Evolutionary conservation across 2,797 vertebrate species (phyloP), one percentile per base, ranked within the genome.

Genomic region (Danio choprae): DNA sequence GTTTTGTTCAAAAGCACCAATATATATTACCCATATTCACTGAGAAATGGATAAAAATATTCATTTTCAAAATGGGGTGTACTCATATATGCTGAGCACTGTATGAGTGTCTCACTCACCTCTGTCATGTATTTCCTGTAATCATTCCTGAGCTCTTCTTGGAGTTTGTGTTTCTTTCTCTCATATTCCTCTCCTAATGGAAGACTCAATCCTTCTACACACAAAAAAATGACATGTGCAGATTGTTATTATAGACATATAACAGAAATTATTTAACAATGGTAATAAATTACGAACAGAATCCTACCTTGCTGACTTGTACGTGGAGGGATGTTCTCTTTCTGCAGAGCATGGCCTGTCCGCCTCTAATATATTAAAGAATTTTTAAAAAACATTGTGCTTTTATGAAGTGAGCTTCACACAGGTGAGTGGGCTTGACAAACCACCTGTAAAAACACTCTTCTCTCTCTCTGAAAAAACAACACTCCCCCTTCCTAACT

Each of bases 181-280:
- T 98, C 96, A 74, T 98, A 98, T 73, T 97, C 96, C 80, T 96
- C 93, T 38, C 97, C 96, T 7, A 98, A 95, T 4, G 96, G 96
- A 16, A 98, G 92, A 86, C 95, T 97, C 85, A 95, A 85, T 64
- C 91, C 77, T 63, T 79, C 77, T 79, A 41, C n/a, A 22, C 10
- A 22, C 10, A 12, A 15, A 40, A 20, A 60, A 43, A 40, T 16
- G 13, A 22, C 12, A 80, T 44, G 5, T 4, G 64, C 15, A 60
- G 0, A 9, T 2, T 13, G 44, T 74, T 7, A 53, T 22, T 68
- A 65, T 68, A 59, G 5, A 6, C 18, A 38, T 38, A 29, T 40
- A 58, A 75, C 22, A 64, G 7, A 29, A 50, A 80, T 41, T 8
- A 13, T 53, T 38, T 40, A 63, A 41, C 12, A 72, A 16, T 1